A percentile compares a stretch with the other conserved stretches of the same genome.
Conservation (phyloP, 1,140 invertebrate genomes). For the Zaprionus davidi region DNA sequence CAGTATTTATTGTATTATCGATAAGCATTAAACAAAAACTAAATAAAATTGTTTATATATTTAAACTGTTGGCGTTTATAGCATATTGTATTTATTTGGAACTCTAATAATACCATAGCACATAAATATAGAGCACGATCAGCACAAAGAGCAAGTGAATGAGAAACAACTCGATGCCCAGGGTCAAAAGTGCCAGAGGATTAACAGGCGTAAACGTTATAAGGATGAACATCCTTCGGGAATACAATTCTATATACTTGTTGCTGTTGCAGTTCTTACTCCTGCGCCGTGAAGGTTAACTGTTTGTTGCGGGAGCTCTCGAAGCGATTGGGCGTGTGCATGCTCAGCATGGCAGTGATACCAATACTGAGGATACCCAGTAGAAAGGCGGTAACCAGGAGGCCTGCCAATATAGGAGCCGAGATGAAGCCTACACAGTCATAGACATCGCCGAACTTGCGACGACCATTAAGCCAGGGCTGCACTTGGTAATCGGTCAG, state of each 20-base stretch:
- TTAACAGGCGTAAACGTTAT: constrained; percentile 65
- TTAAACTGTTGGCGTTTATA: neutral
- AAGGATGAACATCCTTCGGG: constrained; percentile 51
- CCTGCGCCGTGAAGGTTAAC: constrained; percentile 91
- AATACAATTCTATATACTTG: neutral
- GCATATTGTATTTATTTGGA: constrained; percentile 11
- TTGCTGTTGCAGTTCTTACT: constrained; percentile 85
- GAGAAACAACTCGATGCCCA: constrained; percentile 77
- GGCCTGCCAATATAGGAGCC: constrained; percentile 94
- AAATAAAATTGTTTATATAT: neutral
- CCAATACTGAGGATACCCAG: constrained; percentile 92
- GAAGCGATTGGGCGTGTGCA: constrained; percentile 99
- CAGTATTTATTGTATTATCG: constrained; percentile 1
- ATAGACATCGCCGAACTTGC: constrained; percentile 89
- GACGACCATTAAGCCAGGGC: constrained; percentile 85
- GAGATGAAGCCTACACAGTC: constrained; percentile 96
- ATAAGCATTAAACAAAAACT: neutral
- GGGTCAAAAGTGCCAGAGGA: constrained; percentile 66
- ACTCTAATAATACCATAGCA: constrained; percentile 68
- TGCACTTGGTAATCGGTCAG: constrained; percentile 86
- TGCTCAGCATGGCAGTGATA: constrained; percentile 94
- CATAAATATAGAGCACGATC: constrained; percentile 72
- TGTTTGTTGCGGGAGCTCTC: constrained; percentile 98
- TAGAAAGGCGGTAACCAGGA: constrained; percentile 93
- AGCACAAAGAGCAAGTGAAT: constrained; percentile 78